These are phyloP conservation scores for Cephus spinipes DNA, from an alignment of 2,888 invertebrate genomes.

Conservation along the genomic window DNA sequence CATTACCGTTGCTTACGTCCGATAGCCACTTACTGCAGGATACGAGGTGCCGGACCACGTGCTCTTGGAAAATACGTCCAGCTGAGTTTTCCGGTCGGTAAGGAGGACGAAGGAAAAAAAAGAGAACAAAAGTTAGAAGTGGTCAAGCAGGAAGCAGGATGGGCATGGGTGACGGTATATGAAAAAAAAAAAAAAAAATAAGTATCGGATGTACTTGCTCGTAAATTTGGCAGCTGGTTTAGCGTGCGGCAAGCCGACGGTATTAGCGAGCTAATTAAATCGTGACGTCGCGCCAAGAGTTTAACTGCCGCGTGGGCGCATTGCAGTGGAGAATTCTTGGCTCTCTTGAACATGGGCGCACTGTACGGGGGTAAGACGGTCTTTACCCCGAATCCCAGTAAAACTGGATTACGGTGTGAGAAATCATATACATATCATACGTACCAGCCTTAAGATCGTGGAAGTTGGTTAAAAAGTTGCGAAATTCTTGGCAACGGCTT, in stretches of 20 bases:
- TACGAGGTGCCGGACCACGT: neutral
- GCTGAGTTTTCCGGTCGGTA: neutral
- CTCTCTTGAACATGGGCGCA: conserved; percentile 12
- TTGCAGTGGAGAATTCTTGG: conserved; percentile 46
- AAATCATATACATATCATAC: neutral
- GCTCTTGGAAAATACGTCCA: neutral
- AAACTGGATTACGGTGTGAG: neutral
- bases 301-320: conserved; percentile 40
- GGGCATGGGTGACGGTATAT: neutral
- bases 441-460: too few relatives aligned
- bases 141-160: neutral
- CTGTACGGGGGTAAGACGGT: neutral
- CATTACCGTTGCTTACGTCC: neutral
- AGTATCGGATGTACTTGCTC: neutral
- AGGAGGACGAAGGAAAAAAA: neutral
- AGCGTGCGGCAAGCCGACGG: conserved; percentile 8
- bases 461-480: neutral
- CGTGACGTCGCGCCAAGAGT: conserved; percentile 37
- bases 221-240: conserved; percentile 19
- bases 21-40: neutral
- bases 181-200: neutral
- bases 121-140: neutral
- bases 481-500: neutral
- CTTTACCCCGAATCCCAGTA: neutral
- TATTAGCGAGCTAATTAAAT: conserved; percentile 46